Evolutionary conservation across 2,888 invertebrate genomes (phyloP).

Genomic region (Steinernema hermaphroditum): DNA sequence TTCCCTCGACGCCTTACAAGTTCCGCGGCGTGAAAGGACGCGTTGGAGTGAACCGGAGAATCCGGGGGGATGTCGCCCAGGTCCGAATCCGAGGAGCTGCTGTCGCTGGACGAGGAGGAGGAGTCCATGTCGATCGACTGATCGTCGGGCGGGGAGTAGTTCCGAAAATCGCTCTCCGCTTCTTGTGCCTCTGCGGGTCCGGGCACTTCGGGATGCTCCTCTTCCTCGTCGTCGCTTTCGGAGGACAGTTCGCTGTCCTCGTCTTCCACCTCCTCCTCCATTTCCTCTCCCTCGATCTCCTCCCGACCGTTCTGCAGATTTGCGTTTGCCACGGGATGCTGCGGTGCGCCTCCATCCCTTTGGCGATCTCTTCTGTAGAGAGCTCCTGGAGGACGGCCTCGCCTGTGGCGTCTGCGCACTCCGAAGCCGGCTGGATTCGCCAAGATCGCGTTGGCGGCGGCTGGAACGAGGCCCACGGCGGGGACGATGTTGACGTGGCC

Average conservation of each 20-base stretch:
- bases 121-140: not conserved
- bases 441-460: not conserved
- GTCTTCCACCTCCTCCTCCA: constrained; percentile 20
- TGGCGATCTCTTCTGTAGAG: constrained; percentile 20
- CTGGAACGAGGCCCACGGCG: not conserved
- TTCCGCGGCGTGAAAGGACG: too few relatives aligned
- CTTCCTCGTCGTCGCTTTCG: not conserved
- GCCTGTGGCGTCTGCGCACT: not conserved
- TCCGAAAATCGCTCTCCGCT: not conserved
- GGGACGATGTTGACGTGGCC: constrained; percentile 29
- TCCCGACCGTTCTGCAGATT: too few relatives aligned
- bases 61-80: not conserved
- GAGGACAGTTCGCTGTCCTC: constrained; percentile 14
- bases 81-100: not conserved
- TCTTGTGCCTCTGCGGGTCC: not conserved
- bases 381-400: not conserved
- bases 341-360: not conserved
- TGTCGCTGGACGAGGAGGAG: not conserved
- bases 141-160: not conserved
- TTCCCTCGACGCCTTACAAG: too few relatives aligned
- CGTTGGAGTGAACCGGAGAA: not conserved
- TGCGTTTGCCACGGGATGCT: too few relatives aligned
- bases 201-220: not conserved
- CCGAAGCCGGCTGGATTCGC: not conserved
- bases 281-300: not conserved